Base-by-base conservation (phyloP, 2,888 invertebrate genomes). In the Lydus trimaculatus region DNA sequence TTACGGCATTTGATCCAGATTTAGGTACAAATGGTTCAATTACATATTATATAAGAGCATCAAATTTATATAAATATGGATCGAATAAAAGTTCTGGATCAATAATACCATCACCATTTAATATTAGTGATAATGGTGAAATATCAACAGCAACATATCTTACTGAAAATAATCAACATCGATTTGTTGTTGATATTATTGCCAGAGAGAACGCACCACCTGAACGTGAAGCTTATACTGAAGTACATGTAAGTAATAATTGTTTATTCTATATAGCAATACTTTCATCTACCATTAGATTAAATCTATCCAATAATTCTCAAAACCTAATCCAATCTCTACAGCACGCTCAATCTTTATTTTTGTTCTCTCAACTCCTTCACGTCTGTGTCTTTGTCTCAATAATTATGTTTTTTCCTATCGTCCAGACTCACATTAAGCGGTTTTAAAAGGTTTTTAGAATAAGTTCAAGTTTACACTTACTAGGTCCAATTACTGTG, bases 101-200 rank as follows among this genome's bases (percentile, higher is more conserved):
- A 0, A 93, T 96, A 23, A 93, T 96, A 23, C 95, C 96, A 0
- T 94, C 95, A 52, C 96, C 96, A 0, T 96, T 96, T 79, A 92
- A 92, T 72, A 91, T 94, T 6, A 91, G 90, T 0, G 90, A 91
- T 63, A 89, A 90, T 75, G 94, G 94, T 74, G 85, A 89, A 83
- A 84, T 95, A 31, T 88, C 89, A 69, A 95, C 96, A 0, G 92
- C 94, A 0, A 90, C 92, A 33, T 92, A 93, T 78, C 92, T 96
- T 90, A 92, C 94, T 0, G 95, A 96, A 81, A 96, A 96, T 84
- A 94, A 94, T 80, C 95, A 96, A 78, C 94, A 96, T 80, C 87
- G 95, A 60, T 97, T 97, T 81, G 90, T 94, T 67, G 87, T 96
- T 63, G 94, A 95, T 79, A 89, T 96, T 58, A 89, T 94, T 11